Percentiles rank a stretch among this genome's conserved stretches.
phyloP scores from a whole-genome alignment of 2,113 vertebrate species.

The Ondatra zibethicus region DNA sequence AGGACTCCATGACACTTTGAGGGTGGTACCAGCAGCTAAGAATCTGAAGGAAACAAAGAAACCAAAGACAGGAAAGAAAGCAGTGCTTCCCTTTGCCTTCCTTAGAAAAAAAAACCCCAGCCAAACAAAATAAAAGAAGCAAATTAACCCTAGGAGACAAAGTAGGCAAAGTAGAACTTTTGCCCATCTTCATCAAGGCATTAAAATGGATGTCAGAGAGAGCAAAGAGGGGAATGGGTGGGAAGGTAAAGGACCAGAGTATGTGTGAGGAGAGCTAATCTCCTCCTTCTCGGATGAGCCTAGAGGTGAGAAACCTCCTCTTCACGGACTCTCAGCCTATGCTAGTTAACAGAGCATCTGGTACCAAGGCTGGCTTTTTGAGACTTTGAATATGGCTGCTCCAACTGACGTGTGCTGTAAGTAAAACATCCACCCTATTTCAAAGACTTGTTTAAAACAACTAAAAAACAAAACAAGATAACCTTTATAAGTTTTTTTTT shows the following conservation, averaged over 20 bases:
- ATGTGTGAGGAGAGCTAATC: neutral
- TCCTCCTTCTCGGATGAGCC: neutral
- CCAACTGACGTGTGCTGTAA: neutral
- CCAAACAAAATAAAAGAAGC: neutral
- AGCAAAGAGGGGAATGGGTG: neutral
- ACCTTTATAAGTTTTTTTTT: neutral
- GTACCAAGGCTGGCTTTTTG: neutral
- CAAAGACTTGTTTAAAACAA: neutral
- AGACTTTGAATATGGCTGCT: neutral
- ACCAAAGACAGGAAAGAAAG: neutral
- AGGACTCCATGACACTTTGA: neutral
- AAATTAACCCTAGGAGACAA: neutral
- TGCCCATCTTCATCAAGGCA: neutral
- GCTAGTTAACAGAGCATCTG: neutral
- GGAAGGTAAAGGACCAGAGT: neutral
- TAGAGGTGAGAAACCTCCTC: no score
- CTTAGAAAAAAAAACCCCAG: neutral
- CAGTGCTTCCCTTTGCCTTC: neutral
- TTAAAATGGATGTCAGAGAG: neutral
- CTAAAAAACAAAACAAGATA: neutral
- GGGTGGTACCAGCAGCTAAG: neutral
- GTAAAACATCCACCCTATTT: neutral
- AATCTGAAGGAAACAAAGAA: neutral
- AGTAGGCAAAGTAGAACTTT: neutral
- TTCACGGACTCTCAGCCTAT: neutral